Conservation (phyloP, 2,888 invertebrate genomes). For the Cheilosia scutellata region DNA sequence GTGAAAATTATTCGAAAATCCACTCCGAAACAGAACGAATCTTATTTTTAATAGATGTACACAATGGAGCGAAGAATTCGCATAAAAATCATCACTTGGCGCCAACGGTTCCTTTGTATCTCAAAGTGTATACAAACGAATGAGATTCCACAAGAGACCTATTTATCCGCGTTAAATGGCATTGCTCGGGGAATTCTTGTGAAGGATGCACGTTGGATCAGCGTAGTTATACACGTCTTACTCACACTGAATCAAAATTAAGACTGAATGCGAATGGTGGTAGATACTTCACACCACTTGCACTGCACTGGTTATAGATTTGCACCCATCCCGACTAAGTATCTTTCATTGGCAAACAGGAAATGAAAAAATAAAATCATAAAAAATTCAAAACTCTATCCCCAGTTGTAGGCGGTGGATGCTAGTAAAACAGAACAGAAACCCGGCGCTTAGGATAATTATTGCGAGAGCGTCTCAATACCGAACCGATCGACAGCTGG, state of each 20-base stretch:
- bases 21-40: conserved; percentile 22
- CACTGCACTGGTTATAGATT: conserved; percentile 13
- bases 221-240: conserved; percentile 46
- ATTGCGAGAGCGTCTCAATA: conserved; percentile 45
- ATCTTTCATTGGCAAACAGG: conserved; percentile 24
- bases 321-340: conserved; percentile 19
- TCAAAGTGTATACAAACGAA: conserved; percentile 48
- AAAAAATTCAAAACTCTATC: conserved; percentile 40
- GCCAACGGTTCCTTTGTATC: conserved; percentile 49
- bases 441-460: conserved; percentile 35
- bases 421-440: not conserved
- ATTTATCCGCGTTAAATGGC: conserved; percentile 24
- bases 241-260: conserved; percentile 36
- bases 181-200: conserved; percentile 1
- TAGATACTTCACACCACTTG: not conserved
- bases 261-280: conserved; percentile 42
- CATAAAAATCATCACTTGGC: conserved; percentile 41
- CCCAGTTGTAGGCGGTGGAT: conserved; percentile 18
- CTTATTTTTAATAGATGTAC: conserved; percentile 11
- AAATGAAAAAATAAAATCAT: conserved; percentile 37
- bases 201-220: conserved; percentile 7
- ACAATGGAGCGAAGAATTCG: conserved; percentile 3
- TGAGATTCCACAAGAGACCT: conserved; percentile 27
- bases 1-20: conserved; percentile 47
- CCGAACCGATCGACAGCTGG: conserved; percentile 71